Base-by-base conservation (phyloP, 2,113 vertebrate genomes). In the Phylloscopus trochilus region DNA sequence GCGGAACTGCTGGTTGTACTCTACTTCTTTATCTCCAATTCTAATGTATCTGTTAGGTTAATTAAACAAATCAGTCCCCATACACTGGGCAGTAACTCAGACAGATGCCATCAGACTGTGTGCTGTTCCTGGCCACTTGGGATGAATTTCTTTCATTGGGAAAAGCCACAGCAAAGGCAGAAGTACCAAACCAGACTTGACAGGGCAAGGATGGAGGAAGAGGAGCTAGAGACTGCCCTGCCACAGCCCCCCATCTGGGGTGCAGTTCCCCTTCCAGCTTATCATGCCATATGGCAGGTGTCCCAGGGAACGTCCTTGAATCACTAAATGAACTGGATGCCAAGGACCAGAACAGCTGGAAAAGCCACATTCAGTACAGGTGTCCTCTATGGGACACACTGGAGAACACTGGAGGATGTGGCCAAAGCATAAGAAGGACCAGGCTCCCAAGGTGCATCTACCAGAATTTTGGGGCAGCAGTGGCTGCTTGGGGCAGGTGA, bases 11-110 rank as follows among this genome's bases (percentile, higher is more conserved):
- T 97, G 96, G 86, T 98, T 93, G 30, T 97, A 98, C 14, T 98
- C 98, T 47, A 98, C 97, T 87, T 98, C 98, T 88, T 98, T 98
- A 39, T 98, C 98, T 3, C 98, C 98, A 3, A 98, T 97, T 75
- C 83, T 97, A 6, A 98, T 97, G 93, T 39, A 98, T 44, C 98
- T 98, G 94, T 10, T 59, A 7, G 17, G 87, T n/a, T 28, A 37
- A 89, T 1, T 24, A 51, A 59, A 76, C 43, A 21, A 13, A 30
- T 58, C 33, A 33, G 31, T 87, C 35, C 12, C 26, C 19, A 11
- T 18, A 17, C 14, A 1, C 8, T 20, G 41, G 55, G 39, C 67
- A 83, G 35, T 28, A n/a, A 60, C 18, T 72, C 10, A 46, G 60
- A 30, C 28, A 69, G 53, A 51, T 52, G 11, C 23, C 23, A 24